A percentile compares a stretch with the other conserved stretches of the same genome.
phyloP scores from a whole-genome alignment of 2,113 vertebrate species.

The Edolisoma coerulescens region DNA sequence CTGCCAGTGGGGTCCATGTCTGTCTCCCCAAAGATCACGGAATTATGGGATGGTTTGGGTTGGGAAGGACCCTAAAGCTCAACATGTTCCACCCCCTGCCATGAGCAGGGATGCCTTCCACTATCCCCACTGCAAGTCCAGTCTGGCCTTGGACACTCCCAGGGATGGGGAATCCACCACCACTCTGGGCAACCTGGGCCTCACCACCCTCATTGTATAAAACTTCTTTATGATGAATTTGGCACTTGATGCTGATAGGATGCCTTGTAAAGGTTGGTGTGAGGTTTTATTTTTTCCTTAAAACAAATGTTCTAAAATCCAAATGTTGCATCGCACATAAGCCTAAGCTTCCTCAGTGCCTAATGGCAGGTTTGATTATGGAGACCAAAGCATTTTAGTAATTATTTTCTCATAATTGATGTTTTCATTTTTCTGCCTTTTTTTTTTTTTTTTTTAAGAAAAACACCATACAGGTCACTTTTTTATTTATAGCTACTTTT shows the following conservation, averaged over 20 bases:
- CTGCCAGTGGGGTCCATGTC: neutral
- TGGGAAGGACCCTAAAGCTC: neutral
- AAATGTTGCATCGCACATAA: fast-evolving
- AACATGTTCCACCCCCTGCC: neutral
- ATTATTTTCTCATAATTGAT: neutral
- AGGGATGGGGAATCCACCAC: neutral
- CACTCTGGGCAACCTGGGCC: neutral
- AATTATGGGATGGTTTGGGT: neutral
- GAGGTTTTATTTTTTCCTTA: neutral
- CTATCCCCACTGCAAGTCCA: neutral
- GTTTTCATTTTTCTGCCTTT: neutral
- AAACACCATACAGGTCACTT: neutral
- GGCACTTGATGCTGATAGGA: neutral
- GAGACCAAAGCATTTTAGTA: neutral
- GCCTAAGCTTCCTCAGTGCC: neutral
- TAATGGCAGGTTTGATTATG: neutral
- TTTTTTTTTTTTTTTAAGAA: neutral
- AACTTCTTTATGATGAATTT: neutral
- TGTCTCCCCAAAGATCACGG: neutral
- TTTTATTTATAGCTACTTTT: neutral
- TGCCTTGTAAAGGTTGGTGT: neutral
- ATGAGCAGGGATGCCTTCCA: neutral
- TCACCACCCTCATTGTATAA: neutral
- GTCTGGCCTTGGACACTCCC: neutral
- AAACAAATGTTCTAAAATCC: neutral